These are phyloP conservation scores for Hirudinaria manillensis DNA, from an alignment of 2,888 invertebrate genomes.

Conservation along the genomic window DNA sequence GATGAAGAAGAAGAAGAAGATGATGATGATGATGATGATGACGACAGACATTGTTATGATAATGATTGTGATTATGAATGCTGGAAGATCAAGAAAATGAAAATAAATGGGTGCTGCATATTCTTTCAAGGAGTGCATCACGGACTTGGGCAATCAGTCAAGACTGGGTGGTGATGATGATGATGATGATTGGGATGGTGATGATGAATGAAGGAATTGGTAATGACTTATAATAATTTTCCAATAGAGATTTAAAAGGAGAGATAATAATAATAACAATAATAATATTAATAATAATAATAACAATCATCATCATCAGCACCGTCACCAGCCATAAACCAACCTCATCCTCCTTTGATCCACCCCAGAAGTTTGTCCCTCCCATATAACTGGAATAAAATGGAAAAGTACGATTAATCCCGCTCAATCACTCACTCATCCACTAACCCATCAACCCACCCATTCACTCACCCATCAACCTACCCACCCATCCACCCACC, in stretches of 20 bases:
- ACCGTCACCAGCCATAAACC: constrained; percentile 37
- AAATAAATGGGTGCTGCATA: too few relatives aligned
- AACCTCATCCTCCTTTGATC: constrained; percentile 77
- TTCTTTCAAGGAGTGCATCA: too few relatives aligned
- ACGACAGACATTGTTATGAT: background rate
- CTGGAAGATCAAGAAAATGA: background rate
- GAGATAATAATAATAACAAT: background rate
- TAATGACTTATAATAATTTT: background rate
- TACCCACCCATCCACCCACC: background rate
- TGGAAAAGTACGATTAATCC: background rate
- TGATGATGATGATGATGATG: background rate
- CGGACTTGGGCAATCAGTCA: too few relatives aligned
- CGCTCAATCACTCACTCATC: background rate
- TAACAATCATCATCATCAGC: background rate
- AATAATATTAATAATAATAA: too few relatives aligned
- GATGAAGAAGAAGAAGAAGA: background rate
- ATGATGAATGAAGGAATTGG: background rate
- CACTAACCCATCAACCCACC: background rate
- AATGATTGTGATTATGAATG: background rate
- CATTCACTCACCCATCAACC: background rate
- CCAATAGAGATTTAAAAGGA: background rate
- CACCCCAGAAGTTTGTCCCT: constrained; percentile 97
- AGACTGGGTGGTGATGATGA: background rate
- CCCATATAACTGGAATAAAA: constrained; percentile 78
- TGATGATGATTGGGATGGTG: background rate